Conservation (phyloP, 2,888 invertebrate genomes). For the Sycophila texana region DNA sequence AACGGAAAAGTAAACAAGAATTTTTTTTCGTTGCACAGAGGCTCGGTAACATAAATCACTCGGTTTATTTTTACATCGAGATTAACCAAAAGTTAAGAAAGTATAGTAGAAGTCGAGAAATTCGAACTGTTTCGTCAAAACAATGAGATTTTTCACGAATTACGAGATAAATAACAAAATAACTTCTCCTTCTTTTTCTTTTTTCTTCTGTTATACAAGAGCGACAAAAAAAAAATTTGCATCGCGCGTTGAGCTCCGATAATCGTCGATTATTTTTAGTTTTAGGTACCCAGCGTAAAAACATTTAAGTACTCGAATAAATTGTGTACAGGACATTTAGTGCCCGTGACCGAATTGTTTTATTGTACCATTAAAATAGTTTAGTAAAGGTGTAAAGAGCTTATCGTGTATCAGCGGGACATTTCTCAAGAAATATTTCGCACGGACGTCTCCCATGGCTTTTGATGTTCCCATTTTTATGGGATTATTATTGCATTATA, state of each 20-base stretch:
- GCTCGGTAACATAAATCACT: too few species aligned
- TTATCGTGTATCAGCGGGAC: neutral
- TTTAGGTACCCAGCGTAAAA: neutral
- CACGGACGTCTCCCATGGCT: too few species aligned
- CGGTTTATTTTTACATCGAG: too few species aligned
- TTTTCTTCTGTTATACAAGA: neutral
- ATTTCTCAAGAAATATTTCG: too few species aligned
- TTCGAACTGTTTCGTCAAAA: too few species aligned
- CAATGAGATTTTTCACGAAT: too few species aligned
- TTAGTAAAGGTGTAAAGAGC: neutral
- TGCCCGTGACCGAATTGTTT: constrained; percentile 14
- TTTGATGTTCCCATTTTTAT: too few species aligned
- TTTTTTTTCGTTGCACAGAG: too few species aligned
- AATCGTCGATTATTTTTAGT: neutral
- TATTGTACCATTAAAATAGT: constrained; percentile 7
- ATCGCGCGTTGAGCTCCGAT: neutral
- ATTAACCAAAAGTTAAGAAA: too few species aligned
- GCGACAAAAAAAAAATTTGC: neutral
- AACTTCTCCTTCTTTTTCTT: neutral
- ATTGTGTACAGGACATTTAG: neutral
- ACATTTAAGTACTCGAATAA: neutral
- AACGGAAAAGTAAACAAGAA: too few species aligned
- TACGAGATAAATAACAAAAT: neutral
- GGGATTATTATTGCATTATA: too few species aligned
- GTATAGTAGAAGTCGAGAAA: too few species aligned